phyloP scores from a whole-genome alignment of 2,888 invertebrate species.

The Ommatoiulus sabulosus region DNA sequence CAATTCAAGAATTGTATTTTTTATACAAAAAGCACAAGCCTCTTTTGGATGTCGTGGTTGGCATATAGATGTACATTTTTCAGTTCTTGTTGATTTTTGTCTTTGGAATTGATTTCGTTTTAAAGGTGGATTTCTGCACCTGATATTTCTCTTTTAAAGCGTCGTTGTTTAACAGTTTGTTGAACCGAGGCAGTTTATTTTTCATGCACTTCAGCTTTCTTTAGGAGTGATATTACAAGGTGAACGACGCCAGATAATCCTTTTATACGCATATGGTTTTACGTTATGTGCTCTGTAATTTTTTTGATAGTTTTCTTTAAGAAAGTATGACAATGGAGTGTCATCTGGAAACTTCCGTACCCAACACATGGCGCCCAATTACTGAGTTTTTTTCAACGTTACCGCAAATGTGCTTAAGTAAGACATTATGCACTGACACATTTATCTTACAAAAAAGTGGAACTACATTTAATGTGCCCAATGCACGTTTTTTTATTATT shows the following conservation, averaged over 20 bases:
- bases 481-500: background rate
- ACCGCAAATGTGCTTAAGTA: background rate
- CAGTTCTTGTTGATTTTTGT: background rate
- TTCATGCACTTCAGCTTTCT: background rate
- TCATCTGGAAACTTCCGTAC: background rate
- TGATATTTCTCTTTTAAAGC: background rate
- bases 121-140: background rate
- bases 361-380: background rate
- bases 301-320: background rate
- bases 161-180: conserved; percentile 22
- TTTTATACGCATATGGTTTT: background rate
- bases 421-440: background rate
- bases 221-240: background rate
- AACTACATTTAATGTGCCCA: background rate
- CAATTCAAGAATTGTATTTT: background rate
- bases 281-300: background rate
- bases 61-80: background rate
- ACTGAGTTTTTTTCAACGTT: background rate
- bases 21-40: background rate
- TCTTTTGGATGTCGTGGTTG: conserved; percentile 23
- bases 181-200: conserved; percentile 1
- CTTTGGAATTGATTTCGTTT: conserved; percentile 15
- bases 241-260: conserved; percentile 19
- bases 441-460: background rate
- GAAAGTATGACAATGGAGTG: background rate